These are phyloP conservation scores for Anniella stebbinsi DNA, from an alignment of 2,797 vertebrate species.

Conservation along the genomic window DNA sequence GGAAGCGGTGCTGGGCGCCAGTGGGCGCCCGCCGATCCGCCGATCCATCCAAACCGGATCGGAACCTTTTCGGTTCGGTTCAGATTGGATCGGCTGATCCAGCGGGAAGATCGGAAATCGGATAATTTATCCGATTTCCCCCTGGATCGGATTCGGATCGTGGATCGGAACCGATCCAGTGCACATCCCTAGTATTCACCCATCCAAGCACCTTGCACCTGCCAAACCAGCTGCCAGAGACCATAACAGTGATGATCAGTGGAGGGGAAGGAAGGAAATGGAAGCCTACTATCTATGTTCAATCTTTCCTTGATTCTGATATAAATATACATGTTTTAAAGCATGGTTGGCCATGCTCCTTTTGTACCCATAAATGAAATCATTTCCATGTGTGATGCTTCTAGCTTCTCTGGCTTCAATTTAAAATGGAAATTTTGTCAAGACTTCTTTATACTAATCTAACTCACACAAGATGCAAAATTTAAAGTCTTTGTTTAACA, in stretches of 20 bases:
- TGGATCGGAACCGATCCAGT: too few relatives aligned
- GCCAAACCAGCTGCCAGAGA: not conserved
- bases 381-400: not conserved
- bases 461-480: slow-evolving; percentile 45
- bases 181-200: too few relatives aligned
- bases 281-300: not conserved
- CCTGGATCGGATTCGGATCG: too few relatives aligned
- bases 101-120: too few relatives aligned
- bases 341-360: not conserved
- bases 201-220: not conserved
- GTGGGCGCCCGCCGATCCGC: too few relatives aligned
- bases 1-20: too few relatives aligned
- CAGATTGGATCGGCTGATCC: too few relatives aligned
- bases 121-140: too few relatives aligned
- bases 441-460: slow-evolving; percentile 16
- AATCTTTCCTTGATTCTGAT: too few relatives aligned
- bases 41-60: too few relatives aligned
- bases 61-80: too few relatives aligned
- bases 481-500: slow-evolving; percentile 31
- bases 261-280: not conserved
- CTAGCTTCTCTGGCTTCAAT: slow-evolving; percentile 37
- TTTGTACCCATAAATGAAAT: not conserved
- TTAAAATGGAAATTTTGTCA: slow-evolving; percentile 22
- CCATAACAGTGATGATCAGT: not conserved
- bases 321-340: not conserved